Evolutionary conservation across 2,888 invertebrate genomes (phyloP).

Genomic region (Endotricha flammealis): DNA sequence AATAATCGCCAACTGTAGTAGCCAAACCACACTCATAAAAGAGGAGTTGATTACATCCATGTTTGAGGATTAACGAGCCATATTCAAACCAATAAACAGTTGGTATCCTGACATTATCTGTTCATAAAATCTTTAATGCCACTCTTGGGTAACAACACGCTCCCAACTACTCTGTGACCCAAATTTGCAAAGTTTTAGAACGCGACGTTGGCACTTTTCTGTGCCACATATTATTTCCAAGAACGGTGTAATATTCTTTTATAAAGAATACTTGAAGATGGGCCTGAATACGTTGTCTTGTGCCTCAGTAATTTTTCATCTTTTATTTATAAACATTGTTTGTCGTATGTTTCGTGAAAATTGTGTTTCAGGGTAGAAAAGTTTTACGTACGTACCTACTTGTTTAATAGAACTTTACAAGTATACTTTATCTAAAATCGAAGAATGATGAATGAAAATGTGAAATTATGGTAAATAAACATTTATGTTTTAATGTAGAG

Average conservation of each 20-base stretch:
- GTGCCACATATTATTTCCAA: slow-evolving; percentile 4
- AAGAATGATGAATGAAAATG: too few species aligned
- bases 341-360: too few species aligned
- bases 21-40: slow-evolving; percentile 13
- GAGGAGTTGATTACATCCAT: slow-evolving; percentile 27
- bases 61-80: slow-evolving; percentile 29
- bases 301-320: too few species aligned
- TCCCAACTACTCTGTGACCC: slow-evolving; percentile 5
- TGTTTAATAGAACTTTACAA: too few species aligned
- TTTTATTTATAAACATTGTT: too few species aligned
- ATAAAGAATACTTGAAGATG: too few species aligned
- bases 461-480: too few species aligned
- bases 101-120: slow-evolving; percentile 31
- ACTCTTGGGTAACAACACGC: slow-evolving; percentile 19
- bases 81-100: slow-evolving; percentile 33
- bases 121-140: slow-evolving; percentile 32
- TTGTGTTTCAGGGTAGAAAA: too few species aligned
- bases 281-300: too few species aligned
- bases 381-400: too few species aligned
- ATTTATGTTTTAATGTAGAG: too few species aligned
- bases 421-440: too few species aligned
- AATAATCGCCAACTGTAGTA: slow-evolving; percentile 2
- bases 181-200: slow-evolving; percentile 4
- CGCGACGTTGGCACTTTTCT: slow-evolving; percentile 9
- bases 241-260: background rate